Evolutionary conservation across 2,888 invertebrate species (phyloP), one percentile per base, ranked within the genome.

Genomic region (Rhagium mordax): DNA sequence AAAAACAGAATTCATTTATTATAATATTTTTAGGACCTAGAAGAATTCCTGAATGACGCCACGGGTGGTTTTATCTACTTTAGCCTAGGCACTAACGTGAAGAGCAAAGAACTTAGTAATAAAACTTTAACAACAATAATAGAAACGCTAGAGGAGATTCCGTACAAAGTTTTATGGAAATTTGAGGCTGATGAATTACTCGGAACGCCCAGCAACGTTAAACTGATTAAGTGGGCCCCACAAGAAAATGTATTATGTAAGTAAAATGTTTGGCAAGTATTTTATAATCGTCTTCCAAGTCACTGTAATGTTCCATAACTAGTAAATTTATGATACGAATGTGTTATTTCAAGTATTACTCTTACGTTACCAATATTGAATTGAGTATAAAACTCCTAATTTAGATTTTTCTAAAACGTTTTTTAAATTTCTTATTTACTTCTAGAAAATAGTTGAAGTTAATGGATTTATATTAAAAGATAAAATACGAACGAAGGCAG

Each of bases 131-230:
- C 55, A 20, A 55, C 24, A 3, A 67, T 78, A 20, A 51, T 74
- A 13, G 60, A 75, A 20, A 51, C 70, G 8, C 71, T 78, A 21
- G 60, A 18, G 24, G 53, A 71, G 53, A 16, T 78, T 6, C 78
- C 78, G 1, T 77, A 78, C 51, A 74, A 73, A 62, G 61, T 78
- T 59, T 20, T 78, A 15, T 78, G 78, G 78, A 78, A 78, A 66
- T 75, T 74, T 41, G 76, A 77, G 24, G 61, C 51, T n/a, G 71
- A 75, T 24, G 49, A 61, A 13, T 29, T 76, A 33, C 29, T 53
- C 8, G 68, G 60, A 16, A 65, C 41, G 47, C 71, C 76, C 13
- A 29, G 49, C 0, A 78, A 78, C 24, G 74, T 78, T 2, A 78
- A 76, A 27, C 41, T 78, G 5, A 51, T 74, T 8, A 72, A 76